phyloP scores from a whole-genome alignment of 2,888 invertebrate genomes.

The Trissolcus brochymenae region DNA sequence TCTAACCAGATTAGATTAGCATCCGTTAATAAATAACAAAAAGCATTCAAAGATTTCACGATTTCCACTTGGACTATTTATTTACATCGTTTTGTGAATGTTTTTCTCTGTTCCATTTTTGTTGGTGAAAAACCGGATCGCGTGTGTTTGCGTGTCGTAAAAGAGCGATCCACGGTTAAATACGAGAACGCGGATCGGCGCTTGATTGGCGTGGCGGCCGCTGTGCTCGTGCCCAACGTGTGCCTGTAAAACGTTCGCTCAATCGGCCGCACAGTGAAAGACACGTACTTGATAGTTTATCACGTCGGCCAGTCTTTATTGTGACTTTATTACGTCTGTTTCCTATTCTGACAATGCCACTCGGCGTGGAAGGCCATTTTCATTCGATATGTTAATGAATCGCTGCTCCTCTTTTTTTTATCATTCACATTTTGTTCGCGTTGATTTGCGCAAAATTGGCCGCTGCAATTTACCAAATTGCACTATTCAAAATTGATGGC shows the following conservation, averaged over 20 bases:
- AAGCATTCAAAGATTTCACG: neutral
- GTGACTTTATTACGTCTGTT: slow-evolving; percentile 44
- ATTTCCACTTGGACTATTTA: neutral
- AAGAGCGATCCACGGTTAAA: slow-evolving; percentile 21
- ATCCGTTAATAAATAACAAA: neutral
- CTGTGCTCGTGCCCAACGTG: slow-evolving; percentile 66
- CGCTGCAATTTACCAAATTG: slow-evolving; percentile 19
- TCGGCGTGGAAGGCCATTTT: slow-evolving; percentile 38
- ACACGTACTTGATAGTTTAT: slow-evolving; percentile 28
- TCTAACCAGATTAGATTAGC: neutral
- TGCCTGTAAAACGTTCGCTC: slow-evolving; percentile 62
- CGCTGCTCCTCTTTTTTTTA: slow-evolving; percentile 9
- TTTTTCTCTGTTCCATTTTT: slow-evolving; percentile 18
- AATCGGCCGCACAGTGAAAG: slow-evolving; percentile 30
- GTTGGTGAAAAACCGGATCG: slow-evolving; percentile 25
- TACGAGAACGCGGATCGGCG: slow-evolving; percentile 27
- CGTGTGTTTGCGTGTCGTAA: slow-evolving; percentile 17
- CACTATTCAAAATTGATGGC: slow-evolving; percentile 3
- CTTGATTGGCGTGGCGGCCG: slow-evolving; percentile 48
- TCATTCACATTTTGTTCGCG: slow-evolving; percentile 1
- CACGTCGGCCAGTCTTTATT: slow-evolving; percentile 31
- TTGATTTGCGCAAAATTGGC: slow-evolving; percentile 13
- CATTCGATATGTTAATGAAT: slow-evolving; percentile 44
- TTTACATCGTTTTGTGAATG: neutral
- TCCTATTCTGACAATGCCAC: slow-evolving; percentile 38